phyloP scores from a whole-genome alignment of 2,113 vertebrate genomes.

The Forbesichthys papilliferus region DNA sequence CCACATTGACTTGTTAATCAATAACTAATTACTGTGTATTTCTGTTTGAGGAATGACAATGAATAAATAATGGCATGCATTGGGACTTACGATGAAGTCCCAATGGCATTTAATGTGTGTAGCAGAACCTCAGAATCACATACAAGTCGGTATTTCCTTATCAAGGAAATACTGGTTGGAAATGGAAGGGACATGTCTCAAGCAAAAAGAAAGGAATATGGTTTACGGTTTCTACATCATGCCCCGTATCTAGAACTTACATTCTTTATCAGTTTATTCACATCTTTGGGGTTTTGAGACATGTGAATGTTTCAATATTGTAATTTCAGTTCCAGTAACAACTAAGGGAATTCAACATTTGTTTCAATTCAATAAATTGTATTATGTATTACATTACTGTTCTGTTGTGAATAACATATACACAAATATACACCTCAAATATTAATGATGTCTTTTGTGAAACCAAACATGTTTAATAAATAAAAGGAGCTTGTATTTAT shows the following conservation, averaged over 20 bases:
- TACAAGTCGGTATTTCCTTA: conserved; percentile 78
- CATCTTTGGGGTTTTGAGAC: conserved; percentile 51
- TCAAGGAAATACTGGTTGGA: conserved; percentile 72
- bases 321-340: too few species aligned
- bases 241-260: conserved; percentile 43
- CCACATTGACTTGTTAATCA: conserved; percentile 74
- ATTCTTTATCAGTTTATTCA: conserved; percentile 46
- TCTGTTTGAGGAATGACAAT: conserved; percentile 77
- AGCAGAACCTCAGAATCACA: conserved; percentile 78
- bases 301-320: conserved; percentile 43
- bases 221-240: conserved; percentile 51
- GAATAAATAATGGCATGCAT: conserved; percentile 75
- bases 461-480: too few species aligned
- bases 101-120: conserved; percentile 62
- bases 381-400: too few species aligned
- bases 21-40: conserved; percentile 80
- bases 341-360: too few species aligned
- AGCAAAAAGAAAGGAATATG: conserved; percentile 51
- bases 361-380: too few species aligned
- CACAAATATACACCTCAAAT: too few species aligned
- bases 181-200: conserved; percentile 60
- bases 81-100: conserved; percentile 63
- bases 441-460: too few species aligned
- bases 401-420: too few species aligned
- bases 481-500: too few species aligned